A percentile compares a stretch with the other conserved stretches of the same genome.
Conservation (phyloP, 1,140 invertebrate species). For the Stegodyphus dumicola region DNA sequence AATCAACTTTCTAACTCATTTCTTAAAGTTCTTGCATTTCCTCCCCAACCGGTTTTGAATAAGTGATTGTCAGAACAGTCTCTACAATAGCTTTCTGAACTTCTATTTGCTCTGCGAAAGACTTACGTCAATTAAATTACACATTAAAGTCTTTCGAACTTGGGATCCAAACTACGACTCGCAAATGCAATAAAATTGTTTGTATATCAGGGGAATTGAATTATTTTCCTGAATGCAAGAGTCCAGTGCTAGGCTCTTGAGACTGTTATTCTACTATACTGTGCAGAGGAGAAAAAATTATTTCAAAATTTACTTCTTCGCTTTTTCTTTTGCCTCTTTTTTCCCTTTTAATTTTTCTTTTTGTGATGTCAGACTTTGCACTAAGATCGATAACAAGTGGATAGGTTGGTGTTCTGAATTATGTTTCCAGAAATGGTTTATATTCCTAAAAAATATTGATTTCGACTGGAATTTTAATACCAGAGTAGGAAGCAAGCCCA, state of each 20-base stretch:
- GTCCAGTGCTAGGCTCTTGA: not conserved
- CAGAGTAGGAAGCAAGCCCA: slow-evolving; percentile 12
- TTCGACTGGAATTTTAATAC: slow-evolving; percentile 36
- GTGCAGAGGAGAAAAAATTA: too few species aligned
- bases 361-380: too few species aligned
- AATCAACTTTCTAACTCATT: not conserved
- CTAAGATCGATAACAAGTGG: too few species aligned
- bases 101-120: slow-evolving; percentile 27
- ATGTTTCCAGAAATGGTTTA: slow-evolving; percentile 1
- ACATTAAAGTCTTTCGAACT: slow-evolving; percentile 39
- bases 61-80: too few species aligned
- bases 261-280: too few species aligned
- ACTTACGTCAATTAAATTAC: slow-evolving; percentile 56
- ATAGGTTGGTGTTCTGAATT: too few species aligned
- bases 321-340: too few species aligned
- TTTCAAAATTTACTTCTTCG: too few species aligned
- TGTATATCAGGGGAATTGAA: slow-evolving; percentile 47
- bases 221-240: slow-evolving; percentile 41
- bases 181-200: slow-evolving; percentile 54
- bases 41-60: too few species aligned
- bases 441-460: slow-evolving; percentile 45
- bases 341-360: too few species aligned
- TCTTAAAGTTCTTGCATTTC: not conserved
- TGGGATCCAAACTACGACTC: slow-evolving; percentile 2
- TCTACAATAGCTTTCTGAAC: too few species aligned